These are phyloP conservation scores for Zygaena filipendulae DNA, from an alignment of 2,888 invertebrate species.

Conservation along the genomic window DNA sequence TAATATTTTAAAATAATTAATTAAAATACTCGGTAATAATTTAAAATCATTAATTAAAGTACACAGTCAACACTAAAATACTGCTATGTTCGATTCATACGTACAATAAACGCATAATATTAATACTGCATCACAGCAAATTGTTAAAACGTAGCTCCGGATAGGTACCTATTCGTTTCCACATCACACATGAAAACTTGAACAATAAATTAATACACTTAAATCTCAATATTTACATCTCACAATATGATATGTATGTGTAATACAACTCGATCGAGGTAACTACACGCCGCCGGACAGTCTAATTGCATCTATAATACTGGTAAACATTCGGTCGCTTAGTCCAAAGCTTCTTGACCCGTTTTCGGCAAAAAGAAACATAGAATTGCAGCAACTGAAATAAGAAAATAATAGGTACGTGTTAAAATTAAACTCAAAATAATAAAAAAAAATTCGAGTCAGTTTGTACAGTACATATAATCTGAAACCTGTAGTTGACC, in stretches of 20 bases:
- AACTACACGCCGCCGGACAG: slow-evolving; percentile 25
- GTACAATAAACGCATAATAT: slow-evolving; percentile 32
- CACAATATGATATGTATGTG: slow-evolving; percentile 57
- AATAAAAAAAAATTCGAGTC: no score
- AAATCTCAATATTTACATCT: slow-evolving; percentile 58
- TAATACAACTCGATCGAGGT: slow-evolving; percentile 38
- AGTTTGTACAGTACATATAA: no score
- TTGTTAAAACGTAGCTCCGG: slow-evolving; percentile 27
- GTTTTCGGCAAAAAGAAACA: slow-evolving; percentile 82
- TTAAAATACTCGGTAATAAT: no score
- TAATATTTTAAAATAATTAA: no score
- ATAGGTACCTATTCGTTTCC: slow-evolving; percentile 21
- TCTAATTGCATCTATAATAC: slow-evolving; percentile 45
- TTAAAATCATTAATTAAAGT: slow-evolving; percentile 56
- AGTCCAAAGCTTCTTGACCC: slow-evolving; percentile 78
- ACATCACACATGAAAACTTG: slow-evolving; percentile 21
- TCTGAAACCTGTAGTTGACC: no score
- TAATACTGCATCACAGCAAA: slow-evolving; percentile 53
- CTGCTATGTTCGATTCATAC: slow-evolving; percentile 51
- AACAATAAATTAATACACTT: slow-evolving; percentile 44
- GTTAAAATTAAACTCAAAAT: slow-evolving; percentile 4
- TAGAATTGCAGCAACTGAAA: slow-evolving; percentile 77
- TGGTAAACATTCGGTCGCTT: slow-evolving; percentile 32
- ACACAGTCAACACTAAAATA: slow-evolving; percentile 65
- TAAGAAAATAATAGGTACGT: slow-evolving; percentile 15